Evolutionary conservation across 2,797 vertebrate genomes (phyloP).

Genomic region (Schizopygopsis malacanthus): DNA sequence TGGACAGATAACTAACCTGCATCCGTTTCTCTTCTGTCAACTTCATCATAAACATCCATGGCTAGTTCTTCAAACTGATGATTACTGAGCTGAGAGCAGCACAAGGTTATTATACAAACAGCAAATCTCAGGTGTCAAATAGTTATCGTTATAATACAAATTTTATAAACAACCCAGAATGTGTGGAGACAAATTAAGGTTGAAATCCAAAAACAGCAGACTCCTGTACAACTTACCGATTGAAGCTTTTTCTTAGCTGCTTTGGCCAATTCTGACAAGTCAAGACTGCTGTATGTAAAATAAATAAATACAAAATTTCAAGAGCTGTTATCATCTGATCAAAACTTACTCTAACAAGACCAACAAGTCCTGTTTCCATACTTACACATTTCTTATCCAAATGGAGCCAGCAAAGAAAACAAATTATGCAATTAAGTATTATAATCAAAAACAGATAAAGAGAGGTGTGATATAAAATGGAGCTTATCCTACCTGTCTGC

Average conservation of each 20-base stretch:
- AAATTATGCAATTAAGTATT: conserved; percentile 35
- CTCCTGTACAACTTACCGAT: conserved; percentile 82
- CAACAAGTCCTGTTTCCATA: conserved; percentile 56
- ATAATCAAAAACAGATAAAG: background rate
- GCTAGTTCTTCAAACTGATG: conserved; percentile 99
- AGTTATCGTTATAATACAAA: background rate
- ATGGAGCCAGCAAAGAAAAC: conserved; percentile 68
- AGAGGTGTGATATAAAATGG: background rate
- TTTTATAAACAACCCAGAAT: background rate
- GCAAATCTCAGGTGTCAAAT: background rate
- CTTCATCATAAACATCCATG: conserved; percentile 99
- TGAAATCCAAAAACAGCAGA: background rate
- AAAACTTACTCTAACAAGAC: background rate
- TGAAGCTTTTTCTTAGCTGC: conserved; percentile 98
- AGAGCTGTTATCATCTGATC: background rate
- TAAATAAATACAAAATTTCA: background rate
- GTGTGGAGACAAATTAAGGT: background rate
- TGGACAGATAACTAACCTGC: conserved; percentile 79
- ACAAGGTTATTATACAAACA: background rate
- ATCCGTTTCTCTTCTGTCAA: conserved; percentile 96
- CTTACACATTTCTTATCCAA: conserved; percentile 84
- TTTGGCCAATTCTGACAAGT: conserved; percentile 97
- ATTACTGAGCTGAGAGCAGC: conserved; percentile 87
- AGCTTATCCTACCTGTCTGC: conserved; percentile 91
- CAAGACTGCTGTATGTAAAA: conserved; percentile 85